Conservation (phyloP, 2,113 vertebrate genomes). For the Procavia capensis region DNA sequence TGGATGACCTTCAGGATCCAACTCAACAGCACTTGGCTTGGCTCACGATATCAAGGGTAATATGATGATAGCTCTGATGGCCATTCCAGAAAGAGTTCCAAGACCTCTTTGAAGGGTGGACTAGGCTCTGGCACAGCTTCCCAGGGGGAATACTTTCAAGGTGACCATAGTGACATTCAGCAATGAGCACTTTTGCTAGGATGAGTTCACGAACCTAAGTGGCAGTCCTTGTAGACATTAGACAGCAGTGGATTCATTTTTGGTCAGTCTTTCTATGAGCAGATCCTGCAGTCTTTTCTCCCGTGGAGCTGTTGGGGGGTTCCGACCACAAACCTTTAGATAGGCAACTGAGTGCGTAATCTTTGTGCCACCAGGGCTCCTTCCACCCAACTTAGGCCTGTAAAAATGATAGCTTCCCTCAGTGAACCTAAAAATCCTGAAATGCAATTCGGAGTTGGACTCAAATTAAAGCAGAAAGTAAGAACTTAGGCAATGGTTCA, state of each 20-base stretch:
- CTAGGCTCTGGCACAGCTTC: too few relatives aligned
- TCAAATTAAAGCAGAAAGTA: slow-evolving; percentile 1
- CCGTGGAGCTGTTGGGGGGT: background rate
- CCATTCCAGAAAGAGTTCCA: too few relatives aligned
- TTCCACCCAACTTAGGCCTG: background rate
- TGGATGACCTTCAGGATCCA: too few relatives aligned
- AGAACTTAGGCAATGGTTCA: background rate
- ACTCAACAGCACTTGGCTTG: too few relatives aligned
- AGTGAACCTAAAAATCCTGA: slow-evolving; percentile 8
- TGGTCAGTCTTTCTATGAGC: background rate
- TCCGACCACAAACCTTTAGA: background rate
- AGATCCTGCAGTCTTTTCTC: background rate
- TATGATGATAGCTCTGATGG: too few relatives aligned
- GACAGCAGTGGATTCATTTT: background rate
- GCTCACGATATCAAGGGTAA: too few relatives aligned
- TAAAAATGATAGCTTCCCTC: slow-evolving; percentile 13
- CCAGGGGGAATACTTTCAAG: too few relatives aligned
- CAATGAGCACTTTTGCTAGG: too few relatives aligned
- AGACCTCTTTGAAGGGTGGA: too few relatives aligned
- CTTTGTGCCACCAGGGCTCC: background rate
- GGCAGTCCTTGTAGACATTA: too few relatives aligned
- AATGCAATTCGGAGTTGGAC: background rate
- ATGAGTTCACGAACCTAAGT: too few relatives aligned
- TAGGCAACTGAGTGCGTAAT: background rate
- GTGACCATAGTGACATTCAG: too few relatives aligned